Evolutionary conservation across 2,888 invertebrate genomes (phyloP), one percentile per base, ranked within the genome.

Genomic region (Morinoia aosen): DNA sequence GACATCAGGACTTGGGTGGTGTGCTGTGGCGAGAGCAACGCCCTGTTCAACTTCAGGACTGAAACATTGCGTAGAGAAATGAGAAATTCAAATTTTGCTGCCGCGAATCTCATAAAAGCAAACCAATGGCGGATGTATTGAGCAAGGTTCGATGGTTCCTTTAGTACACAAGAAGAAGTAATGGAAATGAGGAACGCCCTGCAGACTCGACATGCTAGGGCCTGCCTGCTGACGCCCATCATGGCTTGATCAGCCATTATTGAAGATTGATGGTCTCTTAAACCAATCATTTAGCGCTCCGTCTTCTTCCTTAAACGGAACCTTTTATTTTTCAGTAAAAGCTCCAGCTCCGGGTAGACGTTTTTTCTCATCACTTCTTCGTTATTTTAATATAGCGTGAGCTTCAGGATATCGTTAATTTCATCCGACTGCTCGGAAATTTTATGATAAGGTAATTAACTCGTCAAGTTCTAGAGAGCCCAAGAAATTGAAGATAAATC

Each of bases 191-290:
- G 76, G 19, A 25, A 76, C 25, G 76, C 76, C 76, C 33, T 76
- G 76, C 76, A 76, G 33, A 76, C 33, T 10, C 16, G 76, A 16
- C 16, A 76, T 33, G 76, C 2, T 16, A 33, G 76, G 61, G 61
- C 8, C 61, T 61, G 61, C 61, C 61, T 8, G 76, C 76, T 76
- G 76, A 76, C 76, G 76, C 76, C 76, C 76, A 76, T 16, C 76
- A 76, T 76, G 76, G 76, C 76, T 76, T 76, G 76, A 76, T 76
- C 76, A 76, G 76, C 76, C 76, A 76, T 76, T 76, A 76, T 76
- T 76, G 76, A 76, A 76, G 76, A 76, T 76, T 76, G 76, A 76
- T 76, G 76, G 76, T 33, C 76, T 76, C 76, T 33, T 76, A 76
- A 76, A 76, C 76, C 76, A 76, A 76, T 76, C 76, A 76, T 76